A percentile compares a stretch with the other conserved stretches of the same genome.
Conservation (phyloP, 1,140 invertebrate species). For the Lepidostoma basale region DNA sequence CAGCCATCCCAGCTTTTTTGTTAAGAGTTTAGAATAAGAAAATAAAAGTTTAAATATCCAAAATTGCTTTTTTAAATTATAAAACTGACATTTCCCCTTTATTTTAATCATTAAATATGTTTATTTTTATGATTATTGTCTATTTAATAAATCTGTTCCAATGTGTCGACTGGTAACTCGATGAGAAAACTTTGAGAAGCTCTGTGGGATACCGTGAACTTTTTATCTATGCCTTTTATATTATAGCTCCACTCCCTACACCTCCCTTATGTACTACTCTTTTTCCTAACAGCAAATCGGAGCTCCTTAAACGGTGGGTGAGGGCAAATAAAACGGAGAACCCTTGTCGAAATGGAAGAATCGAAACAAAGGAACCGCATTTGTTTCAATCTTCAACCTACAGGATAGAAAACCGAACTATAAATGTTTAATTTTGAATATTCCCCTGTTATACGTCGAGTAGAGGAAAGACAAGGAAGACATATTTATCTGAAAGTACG, state of each 20-base stretch:
- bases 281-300: neutral
- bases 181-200: conserved; percentile 2
- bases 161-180: too few relatives aligned
- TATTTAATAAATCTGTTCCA: too few relatives aligned
- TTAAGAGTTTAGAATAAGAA: too few relatives aligned
- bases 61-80: neutral
- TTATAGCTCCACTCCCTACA: neutral
- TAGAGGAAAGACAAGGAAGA: too few relatives aligned
- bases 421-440: too few relatives aligned
- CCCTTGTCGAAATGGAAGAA: neutral
- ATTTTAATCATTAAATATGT: too few relatives aligned
- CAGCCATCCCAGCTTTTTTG: too few relatives aligned
- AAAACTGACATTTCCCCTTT: neutral
- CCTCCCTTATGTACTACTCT: conserved; percentile 1
- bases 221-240: conserved; percentile 16
- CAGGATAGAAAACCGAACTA: too few relatives aligned
- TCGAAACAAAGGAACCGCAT: neutral
- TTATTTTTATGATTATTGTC: too few relatives aligned
- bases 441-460: too few relatives aligned
- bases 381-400: neutral
- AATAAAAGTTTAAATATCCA: too few relatives aligned
- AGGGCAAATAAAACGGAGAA: neutral
- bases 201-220: conserved; percentile 2
- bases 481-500: too few relatives aligned
- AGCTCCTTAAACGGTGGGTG: neutral